Percentiles rank a stretch among this genome's conserved stretches.
Conservation (phyloP, 2,888 invertebrate species). For the Odontothrips loti region DNA sequence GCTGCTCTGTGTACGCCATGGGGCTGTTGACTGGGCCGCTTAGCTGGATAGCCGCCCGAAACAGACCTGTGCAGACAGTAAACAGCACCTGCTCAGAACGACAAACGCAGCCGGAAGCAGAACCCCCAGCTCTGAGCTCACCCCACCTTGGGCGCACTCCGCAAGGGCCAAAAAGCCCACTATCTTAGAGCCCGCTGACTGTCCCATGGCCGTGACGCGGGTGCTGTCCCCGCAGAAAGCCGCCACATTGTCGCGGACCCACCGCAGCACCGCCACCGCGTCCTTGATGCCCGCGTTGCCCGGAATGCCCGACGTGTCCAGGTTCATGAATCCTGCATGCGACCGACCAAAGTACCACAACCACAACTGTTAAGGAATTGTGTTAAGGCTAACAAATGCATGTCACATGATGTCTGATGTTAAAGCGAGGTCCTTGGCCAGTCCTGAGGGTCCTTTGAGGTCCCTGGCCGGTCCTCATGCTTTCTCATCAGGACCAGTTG, state of each 20-base stretch:
- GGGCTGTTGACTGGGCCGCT: constrained; percentile 2
- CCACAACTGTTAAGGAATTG: too few species aligned
- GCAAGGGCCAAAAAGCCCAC: not conserved
- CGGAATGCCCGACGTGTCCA: not conserved
- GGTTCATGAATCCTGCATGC: not conserved
- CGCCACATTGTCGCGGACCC: not conserved
- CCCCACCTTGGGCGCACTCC: not conserved
- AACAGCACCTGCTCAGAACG: too few species aligned
- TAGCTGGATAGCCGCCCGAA: not conserved
- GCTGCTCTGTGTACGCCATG: not conserved
- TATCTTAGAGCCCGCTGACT: not conserved
- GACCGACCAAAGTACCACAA: too few species aligned
- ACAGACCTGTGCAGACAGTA: not conserved
- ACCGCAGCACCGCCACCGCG: not conserved
- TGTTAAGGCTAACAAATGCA: too few species aligned
- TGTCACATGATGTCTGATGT: too few species aligned
- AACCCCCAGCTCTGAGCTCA: too few species aligned
- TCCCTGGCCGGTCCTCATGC: too few species aligned
- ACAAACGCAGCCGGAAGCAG: too few species aligned
- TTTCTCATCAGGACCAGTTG: too few species aligned
- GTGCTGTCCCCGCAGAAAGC: not conserved
- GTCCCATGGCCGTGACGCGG: constrained; percentile 9
- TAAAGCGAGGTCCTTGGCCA: too few species aligned
- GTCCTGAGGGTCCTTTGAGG: too few species aligned
- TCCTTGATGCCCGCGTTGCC: not conserved